Percentiles rank a stretch among this genome's conserved stretches.
These are phyloP conservation scores for Orestias chungarensis DNA, from an alignment of 2,797 vertebrate species.

Conservation along the genomic window DNA sequence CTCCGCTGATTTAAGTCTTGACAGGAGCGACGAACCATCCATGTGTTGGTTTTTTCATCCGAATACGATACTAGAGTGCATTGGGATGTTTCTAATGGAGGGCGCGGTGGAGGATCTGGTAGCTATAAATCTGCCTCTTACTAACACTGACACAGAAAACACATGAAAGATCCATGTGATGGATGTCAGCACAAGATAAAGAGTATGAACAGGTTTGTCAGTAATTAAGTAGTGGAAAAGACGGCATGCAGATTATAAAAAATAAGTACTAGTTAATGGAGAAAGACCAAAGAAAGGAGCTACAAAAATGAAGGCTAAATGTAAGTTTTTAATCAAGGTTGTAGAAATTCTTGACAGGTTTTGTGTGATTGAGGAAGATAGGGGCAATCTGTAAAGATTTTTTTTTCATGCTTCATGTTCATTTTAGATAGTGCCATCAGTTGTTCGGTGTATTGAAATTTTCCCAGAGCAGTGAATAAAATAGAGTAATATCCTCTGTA, in stretches of 20 bases:
- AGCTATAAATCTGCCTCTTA: constrained; percentile 63
- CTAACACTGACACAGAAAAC: constrained; percentile 53
- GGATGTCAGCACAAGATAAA: constrained; percentile 50
- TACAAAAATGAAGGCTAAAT: background rate
- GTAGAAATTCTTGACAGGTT: background rate
- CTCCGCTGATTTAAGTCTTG: constrained; percentile 60
- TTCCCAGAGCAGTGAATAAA: constrained; percentile 37
- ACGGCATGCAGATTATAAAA: constrained; percentile 6
- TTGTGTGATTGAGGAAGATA: constrained; percentile 15
- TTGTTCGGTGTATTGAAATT: constrained; percentile 24
- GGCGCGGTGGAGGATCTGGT: constrained; percentile 22
- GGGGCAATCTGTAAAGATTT: constrained; percentile 9
- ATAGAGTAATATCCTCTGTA: constrained; percentile 39
- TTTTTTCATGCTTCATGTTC: background rate
- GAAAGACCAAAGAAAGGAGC: background rate
- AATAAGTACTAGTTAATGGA: background rate
- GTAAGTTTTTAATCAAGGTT: constrained; percentile 5
- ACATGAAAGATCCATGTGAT: constrained; percentile 41
- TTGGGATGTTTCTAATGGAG: constrained; percentile 45
- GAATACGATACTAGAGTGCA: constrained; percentile 33
- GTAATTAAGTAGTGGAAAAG: constrained; percentile 31
- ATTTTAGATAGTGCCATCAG: constrained; percentile 36
- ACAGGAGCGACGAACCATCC: constrained; percentile 53
- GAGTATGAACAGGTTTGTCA: constrained; percentile 60
- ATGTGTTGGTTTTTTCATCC: constrained; percentile 63